phyloP scores from a whole-genome alignment of 2,797 vertebrate species.

The Echiichthys vipera region DNA sequence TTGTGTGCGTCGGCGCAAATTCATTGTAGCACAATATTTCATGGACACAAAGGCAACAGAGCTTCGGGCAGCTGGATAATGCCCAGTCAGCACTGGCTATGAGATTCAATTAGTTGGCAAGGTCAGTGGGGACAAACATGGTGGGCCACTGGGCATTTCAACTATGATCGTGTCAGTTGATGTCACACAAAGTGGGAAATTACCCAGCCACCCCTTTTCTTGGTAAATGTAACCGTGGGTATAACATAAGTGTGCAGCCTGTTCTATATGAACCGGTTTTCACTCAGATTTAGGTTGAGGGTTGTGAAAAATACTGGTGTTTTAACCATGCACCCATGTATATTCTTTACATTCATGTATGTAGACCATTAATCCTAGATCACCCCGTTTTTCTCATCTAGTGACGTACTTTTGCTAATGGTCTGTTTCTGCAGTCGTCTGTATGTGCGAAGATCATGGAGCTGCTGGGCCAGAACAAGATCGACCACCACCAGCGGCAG shows the following conservation, averaged over 20 bases:
- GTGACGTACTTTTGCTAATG: background rate
- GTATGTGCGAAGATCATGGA: slow-evolving; percentile 98
- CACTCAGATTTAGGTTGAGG: background rate
- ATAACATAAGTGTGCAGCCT: background rate
- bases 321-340: background rate
- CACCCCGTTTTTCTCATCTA: background rate
- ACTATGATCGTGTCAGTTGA: slow-evolving; percentile 12
- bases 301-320: background rate
- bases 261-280: background rate
- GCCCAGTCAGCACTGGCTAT: slow-evolving; percentile 71
- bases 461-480: slow-evolving; percentile 96
- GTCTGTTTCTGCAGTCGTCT: slow-evolving; percentile 86
- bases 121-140: slow-evolving; percentile 60
- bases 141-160: background rate
- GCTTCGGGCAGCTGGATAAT: slow-evolving; percentile 45
- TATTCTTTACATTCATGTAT: background rate
- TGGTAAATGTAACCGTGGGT: background rate
- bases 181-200: background rate
- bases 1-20: slow-evolving; percentile 33
- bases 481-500: slow-evolving; percentile 94
- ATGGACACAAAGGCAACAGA: slow-evolving; percentile 64
- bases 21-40: slow-evolving; percentile 56
- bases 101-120: slow-evolving; percentile 48
- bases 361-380: background rate
- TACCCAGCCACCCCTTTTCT: background rate